A percentile compares a stretch with the other conserved stretches of the same genome.
phyloP scores from a whole-genome alignment of 2,888 invertebrate genomes.

The Drosophila prolongata region DNA sequence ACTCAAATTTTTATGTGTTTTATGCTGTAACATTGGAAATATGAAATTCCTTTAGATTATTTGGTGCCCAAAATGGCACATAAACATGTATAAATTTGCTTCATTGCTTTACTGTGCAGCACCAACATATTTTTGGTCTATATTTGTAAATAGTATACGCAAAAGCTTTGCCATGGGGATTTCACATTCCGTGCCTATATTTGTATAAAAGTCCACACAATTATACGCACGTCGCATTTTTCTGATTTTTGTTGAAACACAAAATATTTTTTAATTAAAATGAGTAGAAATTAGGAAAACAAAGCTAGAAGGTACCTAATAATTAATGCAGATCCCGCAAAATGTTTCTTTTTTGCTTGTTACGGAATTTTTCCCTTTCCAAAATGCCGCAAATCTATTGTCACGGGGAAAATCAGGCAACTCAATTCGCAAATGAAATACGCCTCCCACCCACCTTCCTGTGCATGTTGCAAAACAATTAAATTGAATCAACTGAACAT shows the following conservation, averaged over 20 bases:
- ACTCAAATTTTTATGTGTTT: too few species aligned
- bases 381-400: conserved; percentile 29
- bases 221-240: conserved; percentile 4
- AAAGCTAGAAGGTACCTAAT: conserved; percentile 35
- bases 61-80: conserved; percentile 1
- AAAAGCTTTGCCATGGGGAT: conserved; percentile 15
- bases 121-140: conserved; percentile 10
- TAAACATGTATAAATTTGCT: conserved; percentile 18
- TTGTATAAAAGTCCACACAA: conserved; percentile 10
- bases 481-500: conserved; percentile 64
- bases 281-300: conserved; percentile 28
- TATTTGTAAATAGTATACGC: conserved; percentile 28
- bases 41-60: neutral
- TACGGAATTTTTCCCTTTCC: conserved; percentile 19
- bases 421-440: conserved; percentile 13
- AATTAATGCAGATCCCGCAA: conserved; percentile 43
- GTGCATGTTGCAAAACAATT: conserved; percentile 66
- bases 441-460: conserved; percentile 1
- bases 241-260: conserved; percentile 17
- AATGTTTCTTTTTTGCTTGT: conserved; percentile 37
- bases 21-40: too few species aligned
- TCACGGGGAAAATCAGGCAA: conserved; percentile 25
- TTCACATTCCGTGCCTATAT: conserved; percentile 12
- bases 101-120: conserved; percentile 1
- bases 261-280: conserved; percentile 62